Evolutionary conservation across 2,888 invertebrate species (phyloP), one percentile per base, ranked within the genome.

Genomic region (Lypha dubia): DNA sequence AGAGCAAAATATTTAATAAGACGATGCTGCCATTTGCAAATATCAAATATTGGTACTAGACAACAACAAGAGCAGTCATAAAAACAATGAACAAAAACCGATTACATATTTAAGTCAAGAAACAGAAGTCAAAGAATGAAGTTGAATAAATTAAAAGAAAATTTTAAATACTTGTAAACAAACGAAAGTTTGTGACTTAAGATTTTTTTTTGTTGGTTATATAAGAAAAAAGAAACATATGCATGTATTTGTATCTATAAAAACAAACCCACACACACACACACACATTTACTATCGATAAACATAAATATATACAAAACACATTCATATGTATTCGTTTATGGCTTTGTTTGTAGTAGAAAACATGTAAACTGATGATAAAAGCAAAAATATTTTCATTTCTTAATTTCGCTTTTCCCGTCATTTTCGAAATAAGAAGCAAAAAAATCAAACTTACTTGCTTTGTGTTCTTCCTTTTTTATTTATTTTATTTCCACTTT

Each of bases 21-120:
- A 71, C 53, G 46, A 68, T 56, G 71, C 63, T 58, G 58, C 65
- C 38, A 76, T 82, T 82, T 82, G 44, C 71, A 71, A 71, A 75
- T 46, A 65, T 76, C 75, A 58, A 74, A 60, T 60, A 22, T 58
- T 46, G 20, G n/a, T 58, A 60, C 15, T 32, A 71, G 28, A 56
- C n/a, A 63, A 62, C 51, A 20, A 28, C 53, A 70, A 32, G 1
- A 58, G 22, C 24, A n/a, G n/a, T n/a, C n/a, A n/a, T n/a, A 62
- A 22, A 38, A 41, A 35, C 17, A 28, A 41, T 41, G 62, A 60
- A 62, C 32, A 51, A 60, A 35, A 41, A 56, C 70, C 41, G 41
- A 56, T 70, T 44, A 70, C 41, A 60, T 44, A 35, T 58, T 60
- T 44, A 71, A 49, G 58, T 22, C 46, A 32, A 15, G 28, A 70